A percentile compares a stretch with the other conserved stretches of the same genome.
Evolutionary conservation across 35 echinoderm and acorn worm genomes (phyloP).

Genomic region (Acanthaster planci): DNA sequence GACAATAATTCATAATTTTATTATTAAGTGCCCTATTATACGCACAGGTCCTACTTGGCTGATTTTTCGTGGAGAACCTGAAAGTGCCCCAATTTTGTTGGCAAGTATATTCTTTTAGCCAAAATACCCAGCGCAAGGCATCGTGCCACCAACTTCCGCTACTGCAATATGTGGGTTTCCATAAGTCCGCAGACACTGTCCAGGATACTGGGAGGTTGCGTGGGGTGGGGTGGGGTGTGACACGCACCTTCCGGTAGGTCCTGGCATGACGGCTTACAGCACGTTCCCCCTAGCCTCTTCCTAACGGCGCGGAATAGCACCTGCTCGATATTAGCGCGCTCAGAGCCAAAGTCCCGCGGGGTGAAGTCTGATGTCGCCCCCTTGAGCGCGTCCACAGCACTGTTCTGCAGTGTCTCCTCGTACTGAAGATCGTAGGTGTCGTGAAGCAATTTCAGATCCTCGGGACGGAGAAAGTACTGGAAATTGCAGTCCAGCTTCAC

Average conservation of each 20-base stretch:
- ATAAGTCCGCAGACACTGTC: too few relatives aligned
- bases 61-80: too few relatives aligned
- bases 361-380: slow-evolving; percentile 44
- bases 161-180: too few relatives aligned
- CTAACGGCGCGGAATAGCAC: slow-evolving; percentile 50
- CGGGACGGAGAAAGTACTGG: slow-evolving; percentile 67
- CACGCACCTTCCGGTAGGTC: slow-evolving; percentile 42
- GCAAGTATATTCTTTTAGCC: too few relatives aligned
- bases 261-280: slow-evolving; percentile 54
- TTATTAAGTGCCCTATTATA: too few relatives aligned
- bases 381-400: slow-evolving; percentile 73
- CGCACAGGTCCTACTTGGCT: too few relatives aligned
- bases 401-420: slow-evolving; percentile 39
- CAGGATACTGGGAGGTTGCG: too few relatives aligned
- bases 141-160: too few relatives aligned
- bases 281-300: slow-evolving; percentile 58
- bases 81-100: too few relatives aligned
- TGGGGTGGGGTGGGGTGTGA: too few relatives aligned
- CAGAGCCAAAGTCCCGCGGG: slow-evolving; percentile 56
- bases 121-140: too few relatives aligned
- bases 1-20: too few relatives aligned
- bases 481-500: slow-evolving; percentile 59
- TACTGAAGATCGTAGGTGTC: slow-evolving; percentile 74
- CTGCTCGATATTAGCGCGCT: slow-evolving; percentile 35
- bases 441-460: slow-evolving; percentile 62